Conservation (phyloP, 2,797 vertebrate species). For the Sebastolobus alascanus region DNA sequence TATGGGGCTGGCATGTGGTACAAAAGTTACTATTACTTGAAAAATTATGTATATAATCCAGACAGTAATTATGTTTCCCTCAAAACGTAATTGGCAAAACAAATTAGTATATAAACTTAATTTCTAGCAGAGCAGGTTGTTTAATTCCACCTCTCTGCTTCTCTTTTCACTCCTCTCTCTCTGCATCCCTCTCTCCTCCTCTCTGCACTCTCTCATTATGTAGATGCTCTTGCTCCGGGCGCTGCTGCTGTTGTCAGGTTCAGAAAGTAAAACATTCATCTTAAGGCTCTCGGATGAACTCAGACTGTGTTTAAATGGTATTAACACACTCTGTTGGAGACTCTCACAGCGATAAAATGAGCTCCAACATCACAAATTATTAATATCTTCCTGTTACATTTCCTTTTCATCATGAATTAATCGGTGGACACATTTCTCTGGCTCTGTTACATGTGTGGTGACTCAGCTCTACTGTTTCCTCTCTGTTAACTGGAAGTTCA, state of each 20-base stretch:
- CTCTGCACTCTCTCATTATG: constrained; percentile 22
- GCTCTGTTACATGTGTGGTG: neutral
- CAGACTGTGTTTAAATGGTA: constrained; percentile 30
- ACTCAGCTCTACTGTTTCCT: too few species aligned
- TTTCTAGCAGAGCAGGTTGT: neutral
- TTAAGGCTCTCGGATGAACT: constrained; percentile 14
- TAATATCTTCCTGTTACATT: constrained; percentile 10
- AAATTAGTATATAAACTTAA: neutral
- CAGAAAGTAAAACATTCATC: constrained; percentile 38
- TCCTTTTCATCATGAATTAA: constrained; percentile 5
- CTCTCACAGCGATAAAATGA: constrained; percentile 9
- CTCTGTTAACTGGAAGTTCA: neutral
- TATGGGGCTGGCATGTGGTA: neutral
- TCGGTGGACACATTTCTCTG: neutral
- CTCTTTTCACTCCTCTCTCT: neutral
- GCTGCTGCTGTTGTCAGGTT: constrained; percentile 19
- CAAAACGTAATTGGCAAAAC: neutral
- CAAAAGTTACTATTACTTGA: neutral
- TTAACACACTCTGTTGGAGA: neutral
- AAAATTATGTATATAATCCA: neutral
- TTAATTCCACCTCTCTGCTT: neutral
- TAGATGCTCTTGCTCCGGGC: neutral
- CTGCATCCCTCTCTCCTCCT: neutral
- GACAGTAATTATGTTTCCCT: constrained; percentile 1
- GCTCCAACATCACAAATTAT: constrained; percentile 24